Evolutionary conservation across 2,113 vertebrate species (phyloP), one percentile per base, ranked within the genome.

Genomic region (Nothocercus julius): DNA sequence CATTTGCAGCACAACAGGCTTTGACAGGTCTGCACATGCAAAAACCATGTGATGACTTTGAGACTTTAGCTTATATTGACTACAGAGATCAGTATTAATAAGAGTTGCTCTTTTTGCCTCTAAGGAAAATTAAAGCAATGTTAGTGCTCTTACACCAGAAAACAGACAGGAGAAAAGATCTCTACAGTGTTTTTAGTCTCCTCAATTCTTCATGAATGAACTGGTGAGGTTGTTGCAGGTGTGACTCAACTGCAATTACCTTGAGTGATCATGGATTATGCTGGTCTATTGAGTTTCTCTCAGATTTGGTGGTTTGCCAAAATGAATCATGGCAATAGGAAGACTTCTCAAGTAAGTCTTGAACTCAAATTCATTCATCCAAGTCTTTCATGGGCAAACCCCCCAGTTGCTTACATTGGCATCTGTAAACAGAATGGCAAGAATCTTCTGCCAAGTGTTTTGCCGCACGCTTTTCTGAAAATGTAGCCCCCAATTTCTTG

Each of bases 241-340:
- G 77, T 95, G 77, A 92, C 73, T 85, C 73, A 86, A 73, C 51
- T 34, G 84, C 92, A 93, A 5, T 78, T 94, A 91, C 82, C 72
- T 87, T 80, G 75, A 89, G 58, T 56, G 67, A 59, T 85, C 25
- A 62, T 70, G 58, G 86, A 85, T 96, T 95, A 91, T 83, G 70
- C 45, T 92, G 67, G 75, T 93, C 87, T 68, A 69, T 40, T 89
- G 82, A 92, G 67, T 70, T 92, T 91, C 34, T 83, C 64, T 82
- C 38, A 27, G 67, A 58, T 89, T 80, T 91, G 78, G 59, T 87
- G 59, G 38, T 24, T 58, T 63, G 49, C 82, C 89, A 91, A 15
- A 87, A 82, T 74, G 54, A 78, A 85, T 82, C 53, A 56, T 12
- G 49, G 63, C 13, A 59, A 80, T 56, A 63, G n/a, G 30, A 87